Evolutionary conservation across 2,888 invertebrate species (phyloP), one percentile per base, ranked within the genome.

Genomic region (Helicoverpa assulta): DNA sequence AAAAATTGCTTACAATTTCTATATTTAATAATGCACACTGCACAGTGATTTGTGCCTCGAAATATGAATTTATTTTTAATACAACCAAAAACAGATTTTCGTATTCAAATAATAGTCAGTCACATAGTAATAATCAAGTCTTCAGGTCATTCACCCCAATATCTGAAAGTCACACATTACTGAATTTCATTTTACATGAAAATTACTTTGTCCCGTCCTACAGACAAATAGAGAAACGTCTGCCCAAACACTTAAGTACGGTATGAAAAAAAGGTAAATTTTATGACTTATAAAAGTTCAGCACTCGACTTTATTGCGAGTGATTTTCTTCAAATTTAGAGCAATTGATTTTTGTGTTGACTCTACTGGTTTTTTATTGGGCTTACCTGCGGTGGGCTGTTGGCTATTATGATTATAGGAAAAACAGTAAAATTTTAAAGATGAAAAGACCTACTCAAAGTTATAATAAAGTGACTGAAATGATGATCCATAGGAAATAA

Each of bases 251-350:
- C 60, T 61, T 70, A 73, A 74, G 75, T 74, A 64, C 40, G 68
- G 57, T 68, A 76, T 57, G 68, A 76, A 76, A 78, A 61, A 79
- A 81, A 70, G 57, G 63, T 71, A 74, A 73, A 73, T 58, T 80
- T 82, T 80, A 82, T 67, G 63, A 75, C 68, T 70, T 63, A 76
- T 83, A 82, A 82, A 83, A 78, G 53, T 76, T 75, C 53, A 68
- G 70, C 65, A 70, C 69, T 72, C 43, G 51, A 66, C 62, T 59
- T 67, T 67, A 74, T 73, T 70, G 55, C 55, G 12, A 64, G 72
- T 64, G 74, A 70, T 72, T 75, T 69, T 67, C 68, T 78, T 67
- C 62, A 76, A 79, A 70, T 81, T 76, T 73, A 61, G 64, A 73
- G 78, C 68, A 74, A 77, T 77, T 73, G 72, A 73, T 79, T 77